Conservation (phyloP, 2,113 vertebrate genomes). For the Tichodroma muraria region DNA sequence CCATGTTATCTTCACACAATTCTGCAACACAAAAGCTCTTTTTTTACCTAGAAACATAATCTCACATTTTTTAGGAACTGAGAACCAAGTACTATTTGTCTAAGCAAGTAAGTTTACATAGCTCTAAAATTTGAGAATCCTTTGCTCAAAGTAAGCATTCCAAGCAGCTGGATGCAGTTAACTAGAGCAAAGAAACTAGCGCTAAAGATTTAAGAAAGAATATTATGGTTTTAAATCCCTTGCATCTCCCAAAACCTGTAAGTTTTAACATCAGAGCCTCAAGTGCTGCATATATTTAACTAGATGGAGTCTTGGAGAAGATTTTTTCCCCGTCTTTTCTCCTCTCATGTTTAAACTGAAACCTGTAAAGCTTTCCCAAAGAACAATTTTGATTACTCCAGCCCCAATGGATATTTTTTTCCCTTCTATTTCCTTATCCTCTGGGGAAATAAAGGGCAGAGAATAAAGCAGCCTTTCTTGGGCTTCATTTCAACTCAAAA, state of each 20-base stretch:
- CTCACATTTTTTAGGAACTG: background rate
- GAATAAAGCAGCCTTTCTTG: constrained; percentile 17
- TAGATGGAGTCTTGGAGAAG: background rate
- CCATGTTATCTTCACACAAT: background rate
- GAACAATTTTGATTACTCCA: constrained; percentile 5
- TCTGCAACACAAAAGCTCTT: background rate
- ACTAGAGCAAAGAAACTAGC: background rate
- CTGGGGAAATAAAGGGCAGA: background rate
- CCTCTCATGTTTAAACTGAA: constrained; percentile 3
- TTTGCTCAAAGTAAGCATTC: background rate
- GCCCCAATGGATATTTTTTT: background rate
- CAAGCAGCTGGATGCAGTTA: background rate
- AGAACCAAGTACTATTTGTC: background rate
- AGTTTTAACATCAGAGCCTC: constrained; percentile 4
- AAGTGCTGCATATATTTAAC: background rate
- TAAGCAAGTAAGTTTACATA: background rate
- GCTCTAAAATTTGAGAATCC: background rate
- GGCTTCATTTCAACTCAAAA: background rate
- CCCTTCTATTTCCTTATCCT: background rate
- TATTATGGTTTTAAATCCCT: background rate
- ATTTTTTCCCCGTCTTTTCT: background rate
- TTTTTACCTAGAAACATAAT: background rate
- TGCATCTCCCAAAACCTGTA: background rate
- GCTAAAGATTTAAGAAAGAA: background rate
- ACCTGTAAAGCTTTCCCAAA: constrained; percentile 7